A percentile compares a stretch with the other conserved stretches of the same genome.
Evolutionary conservation across 2,888 invertebrate species (phyloP).

Genomic region (Lepidochitona cinerea): DNA sequence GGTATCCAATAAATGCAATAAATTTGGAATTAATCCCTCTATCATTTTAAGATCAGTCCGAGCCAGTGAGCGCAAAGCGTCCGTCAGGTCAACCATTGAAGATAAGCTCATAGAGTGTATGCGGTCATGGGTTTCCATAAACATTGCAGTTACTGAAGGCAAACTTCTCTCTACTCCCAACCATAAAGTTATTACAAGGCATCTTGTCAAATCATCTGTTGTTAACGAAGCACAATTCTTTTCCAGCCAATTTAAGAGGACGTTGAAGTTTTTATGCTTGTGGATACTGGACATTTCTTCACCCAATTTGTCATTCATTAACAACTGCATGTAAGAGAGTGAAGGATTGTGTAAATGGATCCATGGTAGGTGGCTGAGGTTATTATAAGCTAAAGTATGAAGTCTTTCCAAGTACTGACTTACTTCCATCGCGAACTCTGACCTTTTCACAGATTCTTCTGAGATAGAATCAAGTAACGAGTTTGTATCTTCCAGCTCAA

Average conservation of each 20-base stretch:
- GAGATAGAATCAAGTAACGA: not conserved
- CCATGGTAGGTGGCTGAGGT: constrained; percentile 23
- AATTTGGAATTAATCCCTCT: not conserved
- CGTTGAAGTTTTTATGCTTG: constrained; percentile 8
- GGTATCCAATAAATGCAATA: not conserved
- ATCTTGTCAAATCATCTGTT: constrained; percentile 10
- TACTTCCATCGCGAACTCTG: not conserved
- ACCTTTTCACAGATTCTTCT: not conserved
- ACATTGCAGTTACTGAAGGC: constrained; percentile 11
- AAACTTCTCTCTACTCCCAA: constrained; percentile 9
- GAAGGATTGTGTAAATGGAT: constrained; percentile 20
- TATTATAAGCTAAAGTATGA: constrained; percentile 15
- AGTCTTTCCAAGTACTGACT: not conserved
- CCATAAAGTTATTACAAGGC: constrained; percentile 12
- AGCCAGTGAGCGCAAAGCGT: constrained; percentile 4
- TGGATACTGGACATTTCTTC: constrained; percentile 12
- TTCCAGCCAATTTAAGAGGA: constrained; percentile 9
- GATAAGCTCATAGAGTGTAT: constrained; percentile 4
- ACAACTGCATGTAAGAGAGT: constrained; percentile 27
- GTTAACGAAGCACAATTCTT: constrained; percentile 16
- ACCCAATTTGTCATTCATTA: constrained; percentile 24
- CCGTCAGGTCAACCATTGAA: constrained; percentile 5
- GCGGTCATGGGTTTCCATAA: constrained; percentile 10
- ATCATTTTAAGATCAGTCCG: constrained; percentile 5
- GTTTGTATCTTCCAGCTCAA: too few relatives aligned